Base-by-base conservation (phyloP, 2,888 invertebrate genomes). In the Cotesia congregata region DNA sequence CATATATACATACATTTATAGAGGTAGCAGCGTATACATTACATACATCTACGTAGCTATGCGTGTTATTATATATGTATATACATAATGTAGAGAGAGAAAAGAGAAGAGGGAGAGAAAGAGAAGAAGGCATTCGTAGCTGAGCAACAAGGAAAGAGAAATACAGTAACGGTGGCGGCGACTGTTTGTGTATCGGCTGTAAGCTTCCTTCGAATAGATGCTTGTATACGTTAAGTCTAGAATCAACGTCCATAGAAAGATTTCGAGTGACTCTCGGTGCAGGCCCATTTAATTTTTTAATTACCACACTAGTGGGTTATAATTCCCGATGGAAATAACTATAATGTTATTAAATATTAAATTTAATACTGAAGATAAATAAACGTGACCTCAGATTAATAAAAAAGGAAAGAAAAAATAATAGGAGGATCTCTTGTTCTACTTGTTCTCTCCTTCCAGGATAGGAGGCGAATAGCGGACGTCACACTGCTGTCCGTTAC, bases 401-500 rank as follows among this genome's bases (percentile, higher is more conserved):
- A 40, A 50, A 60, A 60, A 39, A 41, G 40, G 41, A 65, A 20
- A 73, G 50, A 64, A 64, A 59, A 65, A 39, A 41, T n/a, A 40
- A 64, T 73, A 12, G 15, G 50, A 50, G 50, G 50, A 50, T 50
- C 50, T 79, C 67, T 68, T 74, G 61, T 73, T 20, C 41, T 72
- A n/a, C 60, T 9, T 72, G 7, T 72, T 20, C 7, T 17, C 69
- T 64, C 62, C 40, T 17, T 40, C 69, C 59, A 39, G 50, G 50
- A 50, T 50, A 39, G 39, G 50, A 50, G 39, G 69, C 38, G n/a
- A 65, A 65, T 67, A 65, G 61, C 67, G 50, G 15, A 59, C 77
- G 39, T 17, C 41, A 62, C 64, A 50, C 50, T 50, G 72, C 61
- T 76, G 67, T 72, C 65, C 71, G 78, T 81, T 79, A 80, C 79